Percentiles rank a stretch among this genome's conserved stretches.
Evolutionary conservation across 2,113 vertebrate genomes (phyloP).

Genomic region (Alethe castanea): DNA sequence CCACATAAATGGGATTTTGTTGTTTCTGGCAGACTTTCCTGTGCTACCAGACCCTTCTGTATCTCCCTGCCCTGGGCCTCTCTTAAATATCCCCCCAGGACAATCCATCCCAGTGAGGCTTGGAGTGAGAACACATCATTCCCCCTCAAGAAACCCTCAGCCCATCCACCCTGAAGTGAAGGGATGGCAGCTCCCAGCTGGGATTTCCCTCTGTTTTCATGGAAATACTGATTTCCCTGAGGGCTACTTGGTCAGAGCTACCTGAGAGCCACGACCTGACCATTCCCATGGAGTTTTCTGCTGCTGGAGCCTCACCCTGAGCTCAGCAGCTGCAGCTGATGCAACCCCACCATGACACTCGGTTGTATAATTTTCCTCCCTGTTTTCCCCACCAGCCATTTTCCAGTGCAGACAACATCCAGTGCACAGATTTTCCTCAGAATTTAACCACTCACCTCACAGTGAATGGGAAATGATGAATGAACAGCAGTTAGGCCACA

Average conservation of each 20-base stretch:
- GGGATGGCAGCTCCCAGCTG: not conserved
- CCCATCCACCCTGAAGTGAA: not conserved
- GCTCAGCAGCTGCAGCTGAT: not conserved
- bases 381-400: not conserved
- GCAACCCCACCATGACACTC: not conserved
- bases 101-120: not conserved
- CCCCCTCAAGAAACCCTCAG: not conserved
- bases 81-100: not conserved
- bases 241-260: not conserved
- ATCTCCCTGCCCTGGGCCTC: not conserved
- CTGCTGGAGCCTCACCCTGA: not conserved
- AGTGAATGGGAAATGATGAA: not conserved
- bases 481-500: not conserved
- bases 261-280: not conserved
- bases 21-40: not conserved
- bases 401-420: not conserved
- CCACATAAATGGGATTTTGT: not conserved
- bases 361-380: not conserved
- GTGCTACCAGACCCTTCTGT: not conserved
- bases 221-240: fast-evolving
- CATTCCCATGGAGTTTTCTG: not conserved
- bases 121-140: fast-evolving
- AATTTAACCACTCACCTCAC: not conserved
- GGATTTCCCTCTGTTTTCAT: not conserved
- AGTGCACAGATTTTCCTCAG: not conserved